Conservation (phyloP, 2,888 invertebrate genomes). For the Pherbina coryleti region DNA sequence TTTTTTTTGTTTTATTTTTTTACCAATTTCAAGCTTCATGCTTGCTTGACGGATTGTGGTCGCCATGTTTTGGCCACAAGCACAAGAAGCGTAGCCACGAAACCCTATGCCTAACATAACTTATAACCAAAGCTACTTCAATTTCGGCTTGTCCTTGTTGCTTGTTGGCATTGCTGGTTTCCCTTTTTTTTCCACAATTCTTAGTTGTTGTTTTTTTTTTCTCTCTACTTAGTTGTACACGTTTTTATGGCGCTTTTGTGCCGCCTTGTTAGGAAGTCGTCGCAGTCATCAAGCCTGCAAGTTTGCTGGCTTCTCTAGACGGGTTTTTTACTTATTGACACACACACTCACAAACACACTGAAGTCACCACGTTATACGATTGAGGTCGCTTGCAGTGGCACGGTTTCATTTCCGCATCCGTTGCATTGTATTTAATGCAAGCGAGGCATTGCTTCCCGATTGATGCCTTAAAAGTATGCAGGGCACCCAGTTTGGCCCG, state of each 20-base stretch:
- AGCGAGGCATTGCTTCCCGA: neutral
- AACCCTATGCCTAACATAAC: neutral
- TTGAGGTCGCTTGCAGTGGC: constrained; percentile 22
- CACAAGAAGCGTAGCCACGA: neutral
- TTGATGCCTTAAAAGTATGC: neutral
- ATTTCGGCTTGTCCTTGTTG: constrained; percentile 13
- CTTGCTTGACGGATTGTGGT: constrained; percentile 15
- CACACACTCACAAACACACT: neutral
- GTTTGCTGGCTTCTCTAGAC: neutral
- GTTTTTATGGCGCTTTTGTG: neutral
- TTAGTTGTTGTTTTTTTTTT: neutral
- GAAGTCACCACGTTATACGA: neutral
- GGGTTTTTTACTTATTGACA: neutral
- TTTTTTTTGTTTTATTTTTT: neutral
- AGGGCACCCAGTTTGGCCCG: neutral
- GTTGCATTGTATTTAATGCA: neutral
- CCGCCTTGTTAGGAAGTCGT: neutral
- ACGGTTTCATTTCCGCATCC: constrained; percentile 22
- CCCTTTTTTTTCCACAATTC: neutral
- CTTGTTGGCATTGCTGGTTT: neutral
- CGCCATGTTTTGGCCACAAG: constrained; percentile 1
- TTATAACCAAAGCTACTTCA: constrained; percentile 16
- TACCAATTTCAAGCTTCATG: neutral
- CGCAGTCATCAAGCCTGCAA: neutral
- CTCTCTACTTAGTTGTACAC: neutral